Conservation (phyloP, 2,797 vertebrate genomes). For the Choloepus didactylus region DNA sequence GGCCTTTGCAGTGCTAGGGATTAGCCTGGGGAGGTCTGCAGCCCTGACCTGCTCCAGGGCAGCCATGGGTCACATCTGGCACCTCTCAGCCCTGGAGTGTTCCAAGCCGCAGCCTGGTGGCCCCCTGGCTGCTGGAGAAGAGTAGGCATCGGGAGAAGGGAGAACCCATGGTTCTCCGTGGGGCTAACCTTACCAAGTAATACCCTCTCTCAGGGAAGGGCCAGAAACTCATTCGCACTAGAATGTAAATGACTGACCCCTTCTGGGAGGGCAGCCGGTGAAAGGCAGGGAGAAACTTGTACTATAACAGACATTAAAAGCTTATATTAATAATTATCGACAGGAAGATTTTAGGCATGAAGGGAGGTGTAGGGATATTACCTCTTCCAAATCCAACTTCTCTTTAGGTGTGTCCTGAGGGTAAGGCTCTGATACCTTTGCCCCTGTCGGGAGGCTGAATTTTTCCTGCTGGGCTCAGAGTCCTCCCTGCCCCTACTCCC, state of each 20-base stretch:
- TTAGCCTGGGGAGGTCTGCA: slow-evolving; percentile 24
- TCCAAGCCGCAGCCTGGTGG: slow-evolving; percentile 11
- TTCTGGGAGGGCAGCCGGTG: background rate
- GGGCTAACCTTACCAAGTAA: background rate
- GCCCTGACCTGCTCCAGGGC: slow-evolving; percentile 8
- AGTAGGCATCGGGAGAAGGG: background rate
- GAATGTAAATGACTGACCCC: background rate
- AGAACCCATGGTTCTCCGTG: background rate
- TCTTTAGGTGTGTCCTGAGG: background rate
- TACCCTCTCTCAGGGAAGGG: background rate
- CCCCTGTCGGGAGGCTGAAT: background rate
- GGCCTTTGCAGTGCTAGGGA: slow-evolving; percentile 63
- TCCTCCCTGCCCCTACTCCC: background rate
- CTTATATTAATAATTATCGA: slow-evolving; percentile 14
- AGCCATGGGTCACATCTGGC: slow-evolving; percentile 70
- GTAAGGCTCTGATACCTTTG: background rate
- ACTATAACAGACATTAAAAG: slow-evolving; percentile 16
- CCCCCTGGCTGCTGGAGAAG: background rate
- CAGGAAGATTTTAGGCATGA: background rate
- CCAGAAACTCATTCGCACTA: background rate
- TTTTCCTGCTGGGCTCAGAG: background rate
- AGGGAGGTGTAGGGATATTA: background rate
- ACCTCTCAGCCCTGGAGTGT: background rate
- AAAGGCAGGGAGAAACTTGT: background rate
- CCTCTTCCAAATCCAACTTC: background rate